A percentile compares a stretch with the other conserved stretches of the same genome.
Conservation (phyloP, 2,113 vertebrate genomes). For the Uria aalge region DNA sequence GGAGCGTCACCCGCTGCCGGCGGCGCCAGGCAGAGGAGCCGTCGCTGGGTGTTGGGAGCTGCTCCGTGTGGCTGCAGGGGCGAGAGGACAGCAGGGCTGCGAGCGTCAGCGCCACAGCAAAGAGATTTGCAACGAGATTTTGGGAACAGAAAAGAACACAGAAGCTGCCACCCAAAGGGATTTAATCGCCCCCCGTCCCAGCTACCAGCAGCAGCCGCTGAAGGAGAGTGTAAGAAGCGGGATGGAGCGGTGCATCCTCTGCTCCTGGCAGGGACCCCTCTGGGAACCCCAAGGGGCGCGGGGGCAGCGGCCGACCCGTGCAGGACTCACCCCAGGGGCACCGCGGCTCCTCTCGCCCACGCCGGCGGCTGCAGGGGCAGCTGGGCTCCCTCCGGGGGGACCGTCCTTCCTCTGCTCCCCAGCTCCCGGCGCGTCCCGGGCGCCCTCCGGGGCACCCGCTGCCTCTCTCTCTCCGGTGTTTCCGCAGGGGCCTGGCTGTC, state of each 20-base stretch:
- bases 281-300: accelerated
- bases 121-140: not conserved
- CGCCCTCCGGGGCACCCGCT: accelerated
- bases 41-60: accelerated
- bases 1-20: not conserved
- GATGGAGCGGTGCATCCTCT: accelerated
- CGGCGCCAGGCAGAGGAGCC: accelerated
- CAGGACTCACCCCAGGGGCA: not conserved
- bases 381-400: not conserved
- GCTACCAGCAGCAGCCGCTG: not conserved
- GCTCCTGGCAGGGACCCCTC: not conserved
- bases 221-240: accelerated
- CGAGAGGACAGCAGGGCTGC: accelerated
- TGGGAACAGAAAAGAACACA: not conserved
- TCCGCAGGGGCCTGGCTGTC: accelerated
- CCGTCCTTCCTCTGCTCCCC: not conserved
- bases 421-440: accelerated
- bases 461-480: accelerated
- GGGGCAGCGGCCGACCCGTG: accelerated
- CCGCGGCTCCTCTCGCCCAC: accelerated
- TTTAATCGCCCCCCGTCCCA: not conserved
- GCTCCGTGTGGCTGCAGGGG: accelerated
- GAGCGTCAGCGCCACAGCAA: accelerated
- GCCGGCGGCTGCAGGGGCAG: accelerated
- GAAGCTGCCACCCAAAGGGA: not conserved